Evolutionary conservation across 92 coral and sea anemone genomes (phyloP), one percentile per base, ranked within the genome.

Genomic region (Porites divaricata): DNA sequence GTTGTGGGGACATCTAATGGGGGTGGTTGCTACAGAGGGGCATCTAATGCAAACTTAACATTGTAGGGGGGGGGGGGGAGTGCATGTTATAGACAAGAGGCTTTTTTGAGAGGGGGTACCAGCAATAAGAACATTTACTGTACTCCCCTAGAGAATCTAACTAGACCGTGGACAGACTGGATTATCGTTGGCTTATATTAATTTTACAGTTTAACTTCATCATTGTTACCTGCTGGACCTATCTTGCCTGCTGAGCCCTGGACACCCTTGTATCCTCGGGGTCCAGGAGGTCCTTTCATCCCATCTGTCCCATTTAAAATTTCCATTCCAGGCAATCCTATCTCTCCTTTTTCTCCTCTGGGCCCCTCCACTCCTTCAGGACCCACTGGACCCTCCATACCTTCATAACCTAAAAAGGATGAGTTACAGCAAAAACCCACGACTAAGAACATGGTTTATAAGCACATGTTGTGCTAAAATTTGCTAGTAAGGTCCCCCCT

Each of bases 301-400:
- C 98, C 98, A 61, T 77, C 72, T 0, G 62, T 21, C 4, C 98
- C 98, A 1, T 78, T 78, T n/a, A n/a, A n/a, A 9, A 81, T 21
- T 26, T 26, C 2, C 0, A 9, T 7, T 28, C 92, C 95, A 17
- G 85, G 78, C 16, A 20, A 89, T 1, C 98, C 98, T 6, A 1
- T 0, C 19, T 74, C 87, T 25, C 98, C 98, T 53, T 24, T 24
- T 6, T 9, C 63, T 1, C 98, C 98, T 24, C 25, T 23, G 17
- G 84, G 51, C 1, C 98, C 98, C 26, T 6, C 23, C 5, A 75
- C 88, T 14, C 99, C 99, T 13, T 63, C 24, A 0, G 48, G 87
- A 3, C 99, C 99, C 19, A 20, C 14, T 21, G 68, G 59, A 15
- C 88, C 88, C 49, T 24, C 52, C 86, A 82, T 82, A 62, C 86